These are phyloP conservation scores for Sarcophaga subvicina DNA, from an alignment of 2,888 invertebrate species.

Conservation along the genomic window DNA sequence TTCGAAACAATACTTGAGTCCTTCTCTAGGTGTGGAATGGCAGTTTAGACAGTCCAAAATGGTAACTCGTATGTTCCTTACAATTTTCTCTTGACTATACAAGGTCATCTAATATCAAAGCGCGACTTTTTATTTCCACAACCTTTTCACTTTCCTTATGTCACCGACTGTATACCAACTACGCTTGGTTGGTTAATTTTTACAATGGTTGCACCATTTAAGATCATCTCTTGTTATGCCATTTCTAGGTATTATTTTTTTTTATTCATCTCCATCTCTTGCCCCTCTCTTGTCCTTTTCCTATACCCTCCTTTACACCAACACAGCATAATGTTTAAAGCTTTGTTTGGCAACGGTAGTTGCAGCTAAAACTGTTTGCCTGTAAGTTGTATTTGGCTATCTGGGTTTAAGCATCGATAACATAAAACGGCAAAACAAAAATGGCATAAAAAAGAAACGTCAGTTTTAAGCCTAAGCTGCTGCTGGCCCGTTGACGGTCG, in stretches of 20 bases:
- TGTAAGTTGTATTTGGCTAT: conserved; percentile 48
- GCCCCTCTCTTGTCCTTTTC: not conserved
- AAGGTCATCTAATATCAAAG: too few relatives aligned
- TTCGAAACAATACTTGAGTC: too few relatives aligned
- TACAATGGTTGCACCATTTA: conserved; percentile 51
- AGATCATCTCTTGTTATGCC: conserved; percentile 65
- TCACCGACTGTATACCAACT: not conserved
- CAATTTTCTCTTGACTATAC: too few relatives aligned
- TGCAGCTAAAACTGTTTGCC: not conserved
- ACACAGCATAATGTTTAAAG: not conserved
- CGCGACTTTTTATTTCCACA: too few relatives aligned
- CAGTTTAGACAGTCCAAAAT: too few relatives aligned
- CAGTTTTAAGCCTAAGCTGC: conserved; percentile 10
- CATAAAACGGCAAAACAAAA: conserved; percentile 3
- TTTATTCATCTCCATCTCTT: not conserved
- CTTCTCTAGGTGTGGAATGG: too few relatives aligned
- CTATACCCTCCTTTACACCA: not conserved
- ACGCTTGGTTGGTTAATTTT: not conserved
- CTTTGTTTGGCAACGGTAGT: not conserved
- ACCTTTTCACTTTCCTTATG: not conserved
- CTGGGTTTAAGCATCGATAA: conserved; percentile 56
- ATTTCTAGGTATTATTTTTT: conserved; percentile 62
- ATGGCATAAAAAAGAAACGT: not conserved
- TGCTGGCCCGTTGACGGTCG: not conserved
- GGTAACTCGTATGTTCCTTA: too few relatives aligned